These are phyloP conservation scores for Allygus modestus DNA, from an alignment of 2,888 invertebrate species.

Conservation along the genomic window DNA sequence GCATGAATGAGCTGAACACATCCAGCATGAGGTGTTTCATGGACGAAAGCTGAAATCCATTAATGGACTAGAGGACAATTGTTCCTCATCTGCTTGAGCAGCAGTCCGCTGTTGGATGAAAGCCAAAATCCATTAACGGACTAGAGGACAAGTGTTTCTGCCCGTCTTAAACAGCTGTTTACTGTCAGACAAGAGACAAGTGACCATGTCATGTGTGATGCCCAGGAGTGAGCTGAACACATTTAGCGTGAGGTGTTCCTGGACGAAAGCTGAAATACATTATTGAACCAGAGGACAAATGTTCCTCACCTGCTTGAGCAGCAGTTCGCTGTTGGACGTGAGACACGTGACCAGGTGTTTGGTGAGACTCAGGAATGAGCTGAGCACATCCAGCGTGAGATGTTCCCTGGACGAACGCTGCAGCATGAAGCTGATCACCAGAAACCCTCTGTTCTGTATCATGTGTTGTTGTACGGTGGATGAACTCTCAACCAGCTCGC, in stretches of 20 bases:
- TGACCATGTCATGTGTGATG: constrained; percentile 94
- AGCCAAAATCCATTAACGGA: too few relatives aligned
- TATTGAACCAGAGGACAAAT: too few relatives aligned
- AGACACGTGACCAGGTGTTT: constrained; percentile 96
- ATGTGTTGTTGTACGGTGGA: constrained; percentile 99
- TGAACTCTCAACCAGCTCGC: constrained; percentile 97
- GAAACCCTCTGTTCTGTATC: constrained; percentile 98
- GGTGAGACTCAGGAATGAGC: constrained; percentile 93
- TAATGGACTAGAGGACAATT: too few relatives aligned
- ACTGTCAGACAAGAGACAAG: constrained; percentile 94
- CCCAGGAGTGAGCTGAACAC: constrained; percentile 95
- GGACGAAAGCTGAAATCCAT: constrained; percentile 94
- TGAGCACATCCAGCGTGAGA: constrained; percentile 94
- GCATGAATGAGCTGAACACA: constrained; percentile 94
- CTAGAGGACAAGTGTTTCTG: too few relatives aligned
- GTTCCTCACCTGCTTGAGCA: constrained; percentile 91
- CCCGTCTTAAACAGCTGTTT: too few relatives aligned
- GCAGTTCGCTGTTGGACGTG: constrained; percentile 93
- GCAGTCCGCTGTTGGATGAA: too few relatives aligned
- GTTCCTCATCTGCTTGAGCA: too few relatives aligned
- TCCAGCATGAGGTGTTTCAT: constrained; percentile 96
- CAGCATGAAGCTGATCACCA: constrained; percentile 98
- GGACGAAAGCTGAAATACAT: too few relatives aligned
- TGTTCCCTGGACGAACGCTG: constrained; percentile 96
- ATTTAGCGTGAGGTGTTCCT: constrained; percentile 97